Percentiles rank a stretch among this genome's conserved stretches.
Conservation (phyloP, 2,888 invertebrate species). For the Melanostoma scalare region DNA sequence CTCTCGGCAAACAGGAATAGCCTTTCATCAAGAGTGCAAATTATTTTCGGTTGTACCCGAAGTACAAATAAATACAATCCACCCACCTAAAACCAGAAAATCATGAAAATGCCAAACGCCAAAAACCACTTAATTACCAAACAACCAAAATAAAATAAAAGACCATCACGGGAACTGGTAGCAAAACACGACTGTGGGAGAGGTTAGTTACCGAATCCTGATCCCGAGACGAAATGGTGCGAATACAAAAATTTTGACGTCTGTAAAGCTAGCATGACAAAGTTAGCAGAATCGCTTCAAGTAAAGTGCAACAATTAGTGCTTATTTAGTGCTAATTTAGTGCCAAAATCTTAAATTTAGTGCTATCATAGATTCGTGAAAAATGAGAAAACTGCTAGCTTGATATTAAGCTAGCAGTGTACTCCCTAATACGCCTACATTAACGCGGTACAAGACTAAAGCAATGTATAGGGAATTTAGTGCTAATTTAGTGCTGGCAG, state of each 20-base stretch:
- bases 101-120: conserved; percentile 19
- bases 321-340: conserved; percentile 1
- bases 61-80: not conserved
- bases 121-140: conserved; percentile 32
- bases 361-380: too few species aligned
- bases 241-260: conserved; percentile 1
- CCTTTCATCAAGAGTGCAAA: conserved; percentile 5
- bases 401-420: too few species aligned
- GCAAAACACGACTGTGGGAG: not conserved
- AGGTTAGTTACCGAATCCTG: not conserved
- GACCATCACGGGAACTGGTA: not conserved
- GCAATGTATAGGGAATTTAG: too few species aligned
- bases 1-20: conserved; percentile 18
- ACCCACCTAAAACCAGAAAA: not conserved
- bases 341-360: not conserved
- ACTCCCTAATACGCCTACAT: too few species aligned
- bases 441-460: too few species aligned
- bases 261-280: too few species aligned
- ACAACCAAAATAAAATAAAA: not conserved
- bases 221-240: not conserved
- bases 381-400: too few species aligned
- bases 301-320: not conserved
- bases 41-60: not conserved
- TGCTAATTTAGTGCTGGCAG: too few species aligned
- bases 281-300: too few species aligned